Base-by-base conservation (phyloP, 2,113 vertebrate species). In the Sorex fumeus region DNA sequence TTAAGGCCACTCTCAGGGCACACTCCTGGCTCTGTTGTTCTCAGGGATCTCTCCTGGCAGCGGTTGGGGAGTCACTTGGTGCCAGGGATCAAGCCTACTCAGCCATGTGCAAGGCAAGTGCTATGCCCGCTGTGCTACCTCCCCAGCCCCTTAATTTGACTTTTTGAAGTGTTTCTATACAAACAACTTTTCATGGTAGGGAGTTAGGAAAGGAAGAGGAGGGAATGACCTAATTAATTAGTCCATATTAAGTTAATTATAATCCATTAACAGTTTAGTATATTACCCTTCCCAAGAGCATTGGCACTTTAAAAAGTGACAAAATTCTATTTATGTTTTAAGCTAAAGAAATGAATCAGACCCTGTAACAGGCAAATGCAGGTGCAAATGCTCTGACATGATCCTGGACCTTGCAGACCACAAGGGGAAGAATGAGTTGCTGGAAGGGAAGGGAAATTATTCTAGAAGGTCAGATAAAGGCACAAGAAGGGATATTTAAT, bases 291-390 rank as follows among this genome's bases (percentile, higher is more conserved):
- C 70, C 28, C 57, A 85, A 77, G 36, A 69, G 75, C n/a, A 28
- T 3, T 34, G 21, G 15, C 21, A 40, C 81, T 66, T 91, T 64
- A 50, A 93, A 78, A 62, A n/a, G 80, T 76, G 36, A 78, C 30
- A 9, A 70, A 87, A 64, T 30, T 27, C n/a, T 12, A 67, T 34
- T 84, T 91, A 66, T 8, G 72, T 18, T 71, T 82, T 72, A 88
- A 78, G 45, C 70, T 16, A 43, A 62, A 32, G 69, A 71, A 84
- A 77, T 6, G n/a, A 72, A 34, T 23, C 12, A 28, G 62, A 12
- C 36, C 5, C 25, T 19, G 1, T 30, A 34, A 60, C 0, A 8
- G 30, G 19, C 27, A 50, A 71, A 13, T 43, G 32, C 60, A 10
- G 74, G 74, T 21, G n/a, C 50, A 34, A 72, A n/a, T 43, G n/a